A percentile compares a stretch with the other conserved stretches of the same genome.
Conservation (phyloP, 1,140 invertebrate genomes). For the Trachymyrmex septentrionalis region DNA sequence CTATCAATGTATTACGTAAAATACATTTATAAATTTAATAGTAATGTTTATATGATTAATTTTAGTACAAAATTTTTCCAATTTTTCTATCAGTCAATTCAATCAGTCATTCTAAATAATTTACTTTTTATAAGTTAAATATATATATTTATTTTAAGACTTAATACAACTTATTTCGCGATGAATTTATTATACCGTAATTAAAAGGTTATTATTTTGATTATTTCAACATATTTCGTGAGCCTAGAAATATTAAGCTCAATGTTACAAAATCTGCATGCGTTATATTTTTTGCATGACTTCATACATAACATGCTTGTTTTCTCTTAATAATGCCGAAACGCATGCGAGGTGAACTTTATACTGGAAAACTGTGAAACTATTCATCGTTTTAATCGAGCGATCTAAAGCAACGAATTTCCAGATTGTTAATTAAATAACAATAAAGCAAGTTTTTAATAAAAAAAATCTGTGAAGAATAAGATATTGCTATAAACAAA, state of each 20-base stretch:
- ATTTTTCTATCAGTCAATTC: neutral
- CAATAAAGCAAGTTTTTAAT: neutral
- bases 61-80: neutral
- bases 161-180: neutral
- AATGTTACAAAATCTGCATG: neutral
- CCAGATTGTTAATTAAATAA: slow-evolving; percentile 25
- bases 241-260: neutral
- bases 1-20: slow-evolving; percentile 8
- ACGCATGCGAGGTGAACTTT: neutral
- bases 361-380: neutral
- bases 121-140: neutral
- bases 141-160: neutral
- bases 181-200: neutral
- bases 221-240: neutral
- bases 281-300: neutral
- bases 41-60: neutral
- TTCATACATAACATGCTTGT: neutral
- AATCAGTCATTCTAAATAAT: slow-evolving; percentile 11
- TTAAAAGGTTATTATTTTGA: neutral
- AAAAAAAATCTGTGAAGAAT: neutral
- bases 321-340: slow-evolving; percentile 26
- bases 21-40: neutral
- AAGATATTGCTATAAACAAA: neutral
- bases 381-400: slow-evolving; percentile 32
- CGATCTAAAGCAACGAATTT: neutral